Conservation (phyloP, 2,113 vertebrate genomes). For the Tretioscincus oriximinensis region DNA sequence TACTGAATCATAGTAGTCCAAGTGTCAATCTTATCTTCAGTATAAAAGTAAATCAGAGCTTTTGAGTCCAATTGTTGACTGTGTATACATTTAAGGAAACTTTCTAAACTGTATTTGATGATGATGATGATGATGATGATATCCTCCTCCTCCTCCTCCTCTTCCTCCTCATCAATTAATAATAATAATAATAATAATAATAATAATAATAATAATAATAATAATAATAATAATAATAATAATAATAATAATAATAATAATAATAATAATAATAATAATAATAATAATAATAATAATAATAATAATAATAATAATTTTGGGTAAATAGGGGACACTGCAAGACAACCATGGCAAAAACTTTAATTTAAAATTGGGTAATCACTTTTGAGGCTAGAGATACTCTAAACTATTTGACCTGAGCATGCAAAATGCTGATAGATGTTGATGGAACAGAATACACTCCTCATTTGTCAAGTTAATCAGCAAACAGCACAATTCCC, state of each 20-base stretch:
- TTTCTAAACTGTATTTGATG: neutral
- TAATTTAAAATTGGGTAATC: slow-evolving; percentile 31
- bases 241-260: no score
- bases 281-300: no score
- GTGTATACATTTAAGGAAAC: neutral
- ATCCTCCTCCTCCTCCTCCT: no score
- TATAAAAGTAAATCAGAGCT: neutral
- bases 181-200: no score
- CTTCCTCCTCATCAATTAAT: no score
- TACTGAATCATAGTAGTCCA: neutral
- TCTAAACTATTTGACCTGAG: slow-evolving; percentile 35
- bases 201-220: no score
- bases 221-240: no score
- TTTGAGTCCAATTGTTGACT: neutral
- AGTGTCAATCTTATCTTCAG: neutral
- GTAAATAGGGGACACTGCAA: neutral
- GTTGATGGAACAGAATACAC: slow-evolving; percentile 48
- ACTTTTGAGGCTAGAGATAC: slow-evolving; percentile 11
- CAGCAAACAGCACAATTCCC: slow-evolving; percentile 49
- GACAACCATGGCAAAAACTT: neutral
- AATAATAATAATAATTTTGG: neutral
- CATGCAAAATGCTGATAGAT: slow-evolving; percentile 44
- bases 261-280: no score
- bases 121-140: neutral
- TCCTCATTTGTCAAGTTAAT: slow-evolving; percentile 53